Evolutionary conservation across 2,113 vertebrate genomes (phyloP).

Genomic region (Urocynchramus pylzowi): DNA sequence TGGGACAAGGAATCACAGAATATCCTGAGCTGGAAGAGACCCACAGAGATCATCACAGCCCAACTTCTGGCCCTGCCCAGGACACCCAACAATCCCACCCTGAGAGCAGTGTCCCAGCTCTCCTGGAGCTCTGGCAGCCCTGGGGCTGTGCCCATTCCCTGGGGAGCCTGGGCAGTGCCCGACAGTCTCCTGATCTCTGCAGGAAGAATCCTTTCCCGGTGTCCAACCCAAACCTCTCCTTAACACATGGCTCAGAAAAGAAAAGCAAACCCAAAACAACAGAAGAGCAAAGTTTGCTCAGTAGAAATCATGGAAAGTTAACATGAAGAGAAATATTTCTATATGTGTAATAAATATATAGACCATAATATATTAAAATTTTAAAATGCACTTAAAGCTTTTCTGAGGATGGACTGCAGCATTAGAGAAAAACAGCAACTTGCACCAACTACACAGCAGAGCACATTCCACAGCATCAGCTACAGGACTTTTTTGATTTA

Average conservation of each 20-base stretch:
- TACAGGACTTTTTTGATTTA: neutral
- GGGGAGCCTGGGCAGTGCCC: neutral
- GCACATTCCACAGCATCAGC: neutral
- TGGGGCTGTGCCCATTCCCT: neutral
- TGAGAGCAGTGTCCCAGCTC: accelerated
- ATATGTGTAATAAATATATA: neutral
- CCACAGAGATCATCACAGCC: neutral
- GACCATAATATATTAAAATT: neutral
- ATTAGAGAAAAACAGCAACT: neutral
- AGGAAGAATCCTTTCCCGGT: neutral
- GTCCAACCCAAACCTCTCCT: neutral
- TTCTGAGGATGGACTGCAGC: neutral
- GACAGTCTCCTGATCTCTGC: accelerated
- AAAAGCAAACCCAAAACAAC: neutral
- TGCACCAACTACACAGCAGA: neutral
- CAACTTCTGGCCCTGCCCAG: neutral
- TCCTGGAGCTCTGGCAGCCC: neutral
- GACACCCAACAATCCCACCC: neutral
- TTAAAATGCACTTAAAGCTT: neutral
- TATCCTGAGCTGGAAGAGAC: neutral
- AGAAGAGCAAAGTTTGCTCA: neutral
- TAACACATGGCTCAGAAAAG: neutral
- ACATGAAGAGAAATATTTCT: neutral
- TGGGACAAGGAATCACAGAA: neutral
- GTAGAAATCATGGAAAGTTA: neutral